Evolutionary conservation across 37 sponge, comb jelly and placozoan genomes (phyloP).

Genomic region (Dysidea cf. avara): DNA sequence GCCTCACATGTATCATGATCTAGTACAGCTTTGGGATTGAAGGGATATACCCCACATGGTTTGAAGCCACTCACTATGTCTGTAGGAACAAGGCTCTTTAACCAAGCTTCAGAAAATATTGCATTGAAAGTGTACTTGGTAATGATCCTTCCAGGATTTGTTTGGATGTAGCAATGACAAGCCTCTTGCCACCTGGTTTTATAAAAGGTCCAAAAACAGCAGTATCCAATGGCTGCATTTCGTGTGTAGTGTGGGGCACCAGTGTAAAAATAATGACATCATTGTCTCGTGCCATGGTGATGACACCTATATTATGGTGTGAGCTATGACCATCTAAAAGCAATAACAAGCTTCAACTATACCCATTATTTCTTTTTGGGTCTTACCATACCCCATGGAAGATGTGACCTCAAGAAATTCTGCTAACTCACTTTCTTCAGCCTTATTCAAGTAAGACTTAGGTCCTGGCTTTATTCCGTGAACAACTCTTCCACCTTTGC

Average conservation of each 20-base stretch:
- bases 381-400: slow-evolving; percentile 9
- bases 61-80: slow-evolving; percentile 45
- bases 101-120: slow-evolving; percentile 57
- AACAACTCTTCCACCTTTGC: not conserved
- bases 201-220: too few relatives aligned
- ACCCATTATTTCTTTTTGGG: not conserved
- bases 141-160: slow-evolving; percentile 24
- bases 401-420: not conserved
- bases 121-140: slow-evolving; percentile 28
- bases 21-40: slow-evolving; percentile 18
- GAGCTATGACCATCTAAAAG: too few relatives aligned
- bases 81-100: slow-evolving; percentile 21
- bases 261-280: slow-evolving; percentile 32
- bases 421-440: slow-evolving; percentile 5
- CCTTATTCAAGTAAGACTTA: slow-evolving; percentile 4
- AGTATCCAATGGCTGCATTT: too few relatives aligned
- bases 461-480: too few relatives aligned
- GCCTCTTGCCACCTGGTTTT: too few relatives aligned
- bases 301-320: too few relatives aligned
- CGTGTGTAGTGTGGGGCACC: too few relatives aligned
- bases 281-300: slow-evolving; percentile 13
- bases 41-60: slow-evolving; percentile 38
- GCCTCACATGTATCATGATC: too few relatives aligned
- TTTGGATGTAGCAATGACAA: slow-evolving; percentile 28
- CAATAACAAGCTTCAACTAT: slow-evolving; percentile 3